These are phyloP conservation scores for Myotis myotis DNA, from an alignment of 2,797 vertebrate species.

Conservation along the genomic window DNA sequence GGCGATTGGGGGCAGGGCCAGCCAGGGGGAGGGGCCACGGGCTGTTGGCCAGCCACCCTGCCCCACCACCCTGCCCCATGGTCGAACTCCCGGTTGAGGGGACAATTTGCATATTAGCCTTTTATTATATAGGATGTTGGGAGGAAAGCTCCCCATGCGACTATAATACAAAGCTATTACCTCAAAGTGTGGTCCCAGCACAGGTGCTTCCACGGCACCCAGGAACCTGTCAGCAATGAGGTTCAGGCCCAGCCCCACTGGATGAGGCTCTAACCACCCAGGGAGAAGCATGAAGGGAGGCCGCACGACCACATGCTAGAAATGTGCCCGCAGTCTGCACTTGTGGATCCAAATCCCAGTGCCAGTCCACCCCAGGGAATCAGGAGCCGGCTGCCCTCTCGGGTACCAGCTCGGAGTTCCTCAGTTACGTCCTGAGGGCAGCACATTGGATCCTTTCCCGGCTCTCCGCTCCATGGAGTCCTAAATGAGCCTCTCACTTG, in stretches of 20 bases:
- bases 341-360: not conserved
- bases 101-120: not conserved
- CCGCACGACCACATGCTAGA: rapidly evolving
- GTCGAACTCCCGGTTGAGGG: no score
- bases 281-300: no score
- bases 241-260: not conserved
- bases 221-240: not conserved
- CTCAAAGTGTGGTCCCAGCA: not conserved
- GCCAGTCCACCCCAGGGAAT: not conserved
- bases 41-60: no score
- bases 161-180: not conserved
- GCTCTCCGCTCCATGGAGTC: not conserved
- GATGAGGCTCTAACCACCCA: no score
- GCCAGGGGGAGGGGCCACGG: no score
- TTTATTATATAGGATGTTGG: not conserved
- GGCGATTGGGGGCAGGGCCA: no score
- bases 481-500: not conserved
- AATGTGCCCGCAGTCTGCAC: not conserved
- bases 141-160: not conserved
- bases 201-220: not conserved
- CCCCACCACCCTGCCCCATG: no score
- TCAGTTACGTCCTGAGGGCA: not conserved
- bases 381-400: not conserved
- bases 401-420: no score
- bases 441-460: not conserved